Conservation (phyloP, 2,888 invertebrate genomes). For the Lasioglossum figueresi region DNA sequence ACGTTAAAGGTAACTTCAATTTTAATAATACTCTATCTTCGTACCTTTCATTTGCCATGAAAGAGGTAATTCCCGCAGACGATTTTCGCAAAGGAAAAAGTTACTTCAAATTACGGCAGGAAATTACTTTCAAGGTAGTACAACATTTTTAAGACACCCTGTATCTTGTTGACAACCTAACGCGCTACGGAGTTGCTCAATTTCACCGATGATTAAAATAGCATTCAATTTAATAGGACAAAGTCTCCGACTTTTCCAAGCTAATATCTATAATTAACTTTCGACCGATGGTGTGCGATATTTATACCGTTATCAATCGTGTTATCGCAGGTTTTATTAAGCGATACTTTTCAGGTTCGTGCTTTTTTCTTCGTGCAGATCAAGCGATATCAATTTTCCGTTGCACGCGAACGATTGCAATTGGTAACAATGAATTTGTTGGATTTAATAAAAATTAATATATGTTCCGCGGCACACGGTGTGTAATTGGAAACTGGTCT, state of each 20-base stretch:
- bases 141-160: no score
- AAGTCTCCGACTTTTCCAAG: background rate
- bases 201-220: background rate
- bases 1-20: background rate
- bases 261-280: background rate
- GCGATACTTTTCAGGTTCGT: background rate
- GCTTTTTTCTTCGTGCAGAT: background rate
- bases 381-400: background rate
- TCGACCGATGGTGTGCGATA: background rate
- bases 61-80: no score
- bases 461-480: background rate
- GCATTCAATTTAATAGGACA: background rate
- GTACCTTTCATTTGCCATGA: no score
- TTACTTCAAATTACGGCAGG: no score
- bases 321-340: background rate
- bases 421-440: background rate
- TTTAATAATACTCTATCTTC: background rate
- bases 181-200: background rate
- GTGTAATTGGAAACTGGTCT: conserved; percentile 3
- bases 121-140: no score
- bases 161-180: no score
- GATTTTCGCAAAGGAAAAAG: no score
- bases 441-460: background rate
- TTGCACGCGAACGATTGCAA: background rate
- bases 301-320: background rate